phyloP scores from a whole-genome alignment of 2,797 vertebrate species.

The Apogon talboti region DNA sequence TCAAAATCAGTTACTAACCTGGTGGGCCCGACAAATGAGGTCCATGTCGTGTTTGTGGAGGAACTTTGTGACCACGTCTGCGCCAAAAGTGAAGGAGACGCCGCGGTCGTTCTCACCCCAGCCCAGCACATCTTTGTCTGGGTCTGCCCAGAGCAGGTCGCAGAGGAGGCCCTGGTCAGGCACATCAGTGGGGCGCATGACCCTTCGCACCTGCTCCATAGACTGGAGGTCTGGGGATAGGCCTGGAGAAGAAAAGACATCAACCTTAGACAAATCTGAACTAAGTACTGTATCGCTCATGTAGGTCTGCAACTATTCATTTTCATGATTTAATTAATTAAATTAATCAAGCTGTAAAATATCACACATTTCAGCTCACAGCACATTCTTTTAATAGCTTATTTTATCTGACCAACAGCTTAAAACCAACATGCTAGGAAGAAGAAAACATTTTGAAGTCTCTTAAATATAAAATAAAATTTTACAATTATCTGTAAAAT shows the following conservation, averaged over 20 bases:
- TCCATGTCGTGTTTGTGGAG: constrained; percentile 89
- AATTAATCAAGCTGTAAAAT: too few relatives aligned
- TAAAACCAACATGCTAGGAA: too few relatives aligned
- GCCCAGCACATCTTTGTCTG: constrained; percentile 87
- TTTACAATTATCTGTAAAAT: too few relatives aligned
- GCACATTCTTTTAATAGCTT: too few relatives aligned
- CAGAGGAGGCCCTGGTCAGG: constrained; percentile 88
- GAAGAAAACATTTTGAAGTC: too few relatives aligned
- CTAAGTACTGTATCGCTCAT: not conserved
- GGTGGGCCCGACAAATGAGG: constrained; percentile 87
- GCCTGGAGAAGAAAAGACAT: constrained; percentile 60
- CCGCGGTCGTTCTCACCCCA: constrained; percentile 89
- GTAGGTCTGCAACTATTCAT: too few relatives aligned
- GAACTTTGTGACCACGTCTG: constrained; percentile 87
- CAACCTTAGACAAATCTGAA: not conserved
- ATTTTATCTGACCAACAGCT: too few relatives aligned
- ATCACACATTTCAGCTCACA: too few relatives aligned
- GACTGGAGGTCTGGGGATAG: constrained; percentile 87
- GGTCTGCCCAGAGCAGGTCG: constrained; percentile 87
- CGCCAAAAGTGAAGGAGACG: constrained; percentile 87
- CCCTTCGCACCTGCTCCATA: constrained; percentile 87
- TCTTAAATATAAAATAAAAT: too few relatives aligned
- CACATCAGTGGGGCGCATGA: constrained; percentile 88
- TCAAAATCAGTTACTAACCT: constrained; percentile 71
- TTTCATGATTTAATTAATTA: too few relatives aligned